phyloP scores from a whole-genome alignment of 2,888 invertebrate genomes.

The Limnephilus marmoratus region DNA sequence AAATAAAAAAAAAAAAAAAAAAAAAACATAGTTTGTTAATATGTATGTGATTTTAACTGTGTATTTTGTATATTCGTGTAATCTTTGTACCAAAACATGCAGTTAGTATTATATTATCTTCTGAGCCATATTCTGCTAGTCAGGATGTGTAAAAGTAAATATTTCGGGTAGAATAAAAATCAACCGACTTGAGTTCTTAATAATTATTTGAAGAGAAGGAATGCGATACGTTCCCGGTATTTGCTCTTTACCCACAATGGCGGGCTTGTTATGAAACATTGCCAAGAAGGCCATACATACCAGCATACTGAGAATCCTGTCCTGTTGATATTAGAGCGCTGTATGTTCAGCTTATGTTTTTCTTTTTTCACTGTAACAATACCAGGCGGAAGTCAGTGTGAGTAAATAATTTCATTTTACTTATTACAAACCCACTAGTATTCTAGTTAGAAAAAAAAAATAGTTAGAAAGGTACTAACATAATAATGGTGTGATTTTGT shows the following conservation, averaged over 20 bases:
- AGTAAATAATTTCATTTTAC: slow-evolving; percentile 72
- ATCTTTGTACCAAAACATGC: not conserved
- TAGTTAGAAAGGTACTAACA: not conserved
- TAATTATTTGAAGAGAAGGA: not conserved
- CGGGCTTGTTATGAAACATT: slow-evolving; percentile 28
- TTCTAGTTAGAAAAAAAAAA: not conserved
- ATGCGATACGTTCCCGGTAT: not conserved
- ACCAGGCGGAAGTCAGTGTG: slow-evolving; percentile 85
- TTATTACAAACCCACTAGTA: not conserved
- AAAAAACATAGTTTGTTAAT: not conserved
- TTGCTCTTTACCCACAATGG: slow-evolving; percentile 31
- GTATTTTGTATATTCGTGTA: not conserved
- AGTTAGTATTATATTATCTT: not conserved
- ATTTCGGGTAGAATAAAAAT: not conserved
- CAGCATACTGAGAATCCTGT: not conserved
- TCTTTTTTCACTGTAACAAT: slow-evolving; percentile 74
- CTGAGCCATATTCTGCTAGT: not conserved
- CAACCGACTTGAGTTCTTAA: not conserved
- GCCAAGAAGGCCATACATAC: not conserved
- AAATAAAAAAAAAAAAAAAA: no score
- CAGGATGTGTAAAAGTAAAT: not conserved
- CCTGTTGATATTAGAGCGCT: slow-evolving; percentile 54
- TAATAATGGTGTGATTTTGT: not conserved
- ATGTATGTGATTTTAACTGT: not conserved
- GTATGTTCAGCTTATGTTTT: slow-evolving; percentile 65